phyloP scores from a whole-genome alignment of 2,113 vertebrate species.

The Trogon surrucura region DNA sequence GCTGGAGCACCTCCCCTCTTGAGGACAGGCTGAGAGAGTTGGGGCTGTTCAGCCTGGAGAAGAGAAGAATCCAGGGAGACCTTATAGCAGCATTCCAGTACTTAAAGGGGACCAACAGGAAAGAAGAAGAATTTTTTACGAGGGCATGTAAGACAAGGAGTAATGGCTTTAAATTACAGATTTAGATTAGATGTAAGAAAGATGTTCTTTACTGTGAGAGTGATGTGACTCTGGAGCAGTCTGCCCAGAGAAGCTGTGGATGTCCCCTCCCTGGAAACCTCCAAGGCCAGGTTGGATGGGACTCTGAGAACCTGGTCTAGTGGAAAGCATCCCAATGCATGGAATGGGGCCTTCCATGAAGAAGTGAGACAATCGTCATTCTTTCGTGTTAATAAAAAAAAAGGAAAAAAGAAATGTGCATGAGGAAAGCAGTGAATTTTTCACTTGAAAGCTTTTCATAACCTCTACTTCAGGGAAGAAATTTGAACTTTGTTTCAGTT shows the following conservation, averaged over 20 bases:
- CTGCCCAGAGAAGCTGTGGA: too few species aligned
- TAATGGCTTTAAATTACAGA: background rate
- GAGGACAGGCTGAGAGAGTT: background rate
- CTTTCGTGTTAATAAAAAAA: background rate
- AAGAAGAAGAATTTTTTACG: background rate
- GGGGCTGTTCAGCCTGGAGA: background rate
- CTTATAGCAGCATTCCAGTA: background rate
- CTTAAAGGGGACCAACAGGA: background rate
- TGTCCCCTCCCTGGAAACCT: too few species aligned
- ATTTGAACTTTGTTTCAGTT: background rate
- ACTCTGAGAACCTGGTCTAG: too few species aligned
- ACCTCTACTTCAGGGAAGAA: background rate
- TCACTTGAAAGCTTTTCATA: background rate
- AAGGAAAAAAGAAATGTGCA: fast-evolving
- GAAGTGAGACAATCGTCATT: background rate
- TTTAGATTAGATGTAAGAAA: background rate
- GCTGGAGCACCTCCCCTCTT: background rate
- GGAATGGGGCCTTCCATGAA: background rate
- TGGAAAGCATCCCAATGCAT: background rate
- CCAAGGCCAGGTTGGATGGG: background rate
- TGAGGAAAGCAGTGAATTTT: background rate
- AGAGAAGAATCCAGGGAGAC: background rate
- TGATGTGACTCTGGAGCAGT: too few species aligned
- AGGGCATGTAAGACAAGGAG: background rate
- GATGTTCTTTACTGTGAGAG: background rate